Evolutionary conservation across 2,113 vertebrate genomes (phyloP), one percentile per base, ranked within the genome.

Genomic region (Struthidea cinerea): DNA sequence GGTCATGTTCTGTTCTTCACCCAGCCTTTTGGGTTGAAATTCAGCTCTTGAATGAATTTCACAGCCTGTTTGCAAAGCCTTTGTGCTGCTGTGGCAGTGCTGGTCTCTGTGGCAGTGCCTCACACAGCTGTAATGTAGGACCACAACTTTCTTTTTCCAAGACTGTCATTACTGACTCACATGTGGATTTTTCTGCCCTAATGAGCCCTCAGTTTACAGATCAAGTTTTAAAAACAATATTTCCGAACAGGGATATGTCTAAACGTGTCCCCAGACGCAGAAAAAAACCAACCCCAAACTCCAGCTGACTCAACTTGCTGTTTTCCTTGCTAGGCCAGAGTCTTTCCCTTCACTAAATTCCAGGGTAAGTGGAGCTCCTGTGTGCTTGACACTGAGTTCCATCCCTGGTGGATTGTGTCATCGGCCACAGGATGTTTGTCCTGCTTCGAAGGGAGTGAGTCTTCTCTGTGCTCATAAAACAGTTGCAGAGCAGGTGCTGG

Each of bases 111-210:
- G 81, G 16, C 53, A 56, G 41, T 15, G n/a, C 24, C 50, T 73
- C 47, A 49, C 6, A 3, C 10, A 42, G 53, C 57, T 71, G 16
- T 41, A 39, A 46, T 0, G 0, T 6, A 52, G 55, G 35, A 35
- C 52, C 4, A 3, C 63, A 65, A 35, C 59, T 79, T 85, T 81
- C 39, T 55, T 75, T 81, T 75, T 13, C 26, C 24, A 37, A 14
- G 16, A 18, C 39, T 59, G 19, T 59, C 19, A 8, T 70, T 70
- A 27, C 39, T 59, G 32, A 52, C 68, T 91, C 46, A 37, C 21
- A 2, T 0, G 1, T n/a, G 65, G 19, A 18, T 69, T 90, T 79
- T 92, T 80, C 44, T 90, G 46, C 37, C 55, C 28, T 56, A 39
- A 39, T 1, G 9, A 94, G 32, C 32, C 12, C 39, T 74, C 55